These are phyloP conservation scores for Oriolus oriolus DNA, from an alignment of 2,113 vertebrate genomes.

Conservation along the genomic window DNA sequence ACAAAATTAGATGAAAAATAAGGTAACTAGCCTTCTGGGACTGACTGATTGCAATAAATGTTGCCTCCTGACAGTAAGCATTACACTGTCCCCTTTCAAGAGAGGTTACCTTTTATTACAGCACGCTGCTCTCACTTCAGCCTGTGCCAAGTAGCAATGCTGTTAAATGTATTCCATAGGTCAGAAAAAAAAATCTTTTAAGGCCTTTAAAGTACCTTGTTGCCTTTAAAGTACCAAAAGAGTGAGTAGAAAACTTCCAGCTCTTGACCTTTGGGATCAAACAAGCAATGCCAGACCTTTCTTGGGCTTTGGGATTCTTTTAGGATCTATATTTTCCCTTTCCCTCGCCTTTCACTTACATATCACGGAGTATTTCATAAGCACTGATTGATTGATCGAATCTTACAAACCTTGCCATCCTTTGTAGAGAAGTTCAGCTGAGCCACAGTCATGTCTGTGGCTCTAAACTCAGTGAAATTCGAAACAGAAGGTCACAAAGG, in stretches of 20 bases:
- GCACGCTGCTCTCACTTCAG: not conserved
- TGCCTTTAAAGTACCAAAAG: not conserved
- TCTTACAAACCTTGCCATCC: not conserved
- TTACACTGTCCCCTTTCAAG: not conserved
- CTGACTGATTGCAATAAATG: not conserved
- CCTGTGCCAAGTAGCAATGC: not conserved
- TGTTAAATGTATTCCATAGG: not conserved
- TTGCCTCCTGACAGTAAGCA: constrained; percentile 16
- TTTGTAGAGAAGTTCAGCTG: not conserved
- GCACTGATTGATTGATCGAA: not conserved
- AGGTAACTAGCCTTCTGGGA: constrained; percentile 50
- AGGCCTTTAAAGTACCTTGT: not conserved
- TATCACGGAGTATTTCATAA: not conserved
- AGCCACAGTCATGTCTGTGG: not conserved
- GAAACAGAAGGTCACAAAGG: not conserved
- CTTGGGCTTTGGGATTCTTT: accelerated
- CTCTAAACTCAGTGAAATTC: not conserved
- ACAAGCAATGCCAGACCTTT: not conserved
- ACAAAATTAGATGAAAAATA: constrained; percentile 59
- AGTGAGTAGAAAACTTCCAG: not conserved
- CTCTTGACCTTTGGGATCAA: not conserved
- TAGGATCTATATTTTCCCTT: not conserved
- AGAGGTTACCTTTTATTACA: not conserved
- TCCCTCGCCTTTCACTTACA: not conserved
- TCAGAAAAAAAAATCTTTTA: not conserved